Evolutionary conservation across 2,797 vertebrate species (phyloP).

Genomic region (Ctenosaura bakeri): DNA sequence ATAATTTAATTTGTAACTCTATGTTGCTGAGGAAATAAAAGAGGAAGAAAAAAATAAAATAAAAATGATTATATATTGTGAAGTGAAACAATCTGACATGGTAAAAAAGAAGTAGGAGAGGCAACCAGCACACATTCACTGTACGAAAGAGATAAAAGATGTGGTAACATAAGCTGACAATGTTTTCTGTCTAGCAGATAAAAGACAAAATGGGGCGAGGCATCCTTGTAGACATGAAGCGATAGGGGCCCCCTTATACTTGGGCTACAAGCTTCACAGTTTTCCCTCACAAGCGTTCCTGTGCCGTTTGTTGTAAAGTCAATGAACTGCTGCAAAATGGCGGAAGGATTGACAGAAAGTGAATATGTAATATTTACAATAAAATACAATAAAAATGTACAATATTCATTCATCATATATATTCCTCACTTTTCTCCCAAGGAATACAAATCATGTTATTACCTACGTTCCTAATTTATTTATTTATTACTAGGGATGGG

Average conservation of each 20-base stretch:
- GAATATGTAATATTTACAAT: background rate
- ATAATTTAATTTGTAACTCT: background rate
- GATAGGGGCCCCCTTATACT: background rate
- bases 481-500: background rate
- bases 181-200: background rate
- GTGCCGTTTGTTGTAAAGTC: background rate
- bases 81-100: background rate
- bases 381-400: background rate
- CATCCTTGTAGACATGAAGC: background rate
- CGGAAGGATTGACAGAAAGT: background rate
- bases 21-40: background rate
- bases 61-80: background rate
- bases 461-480: background rate
- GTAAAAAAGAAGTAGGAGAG: background rate
- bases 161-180: background rate
- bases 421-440: background rate
- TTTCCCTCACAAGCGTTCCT: background rate
- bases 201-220: background rate
- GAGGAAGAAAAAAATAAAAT: background rate
- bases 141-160: conserved; percentile 1
- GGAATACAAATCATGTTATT: background rate
- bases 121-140: background rate
- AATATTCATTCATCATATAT: background rate
- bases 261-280: background rate
- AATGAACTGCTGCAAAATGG: background rate